Base-by-base conservation (phyloP, 2,888 invertebrate species). In the Oligia fasciuncula region DNA sequence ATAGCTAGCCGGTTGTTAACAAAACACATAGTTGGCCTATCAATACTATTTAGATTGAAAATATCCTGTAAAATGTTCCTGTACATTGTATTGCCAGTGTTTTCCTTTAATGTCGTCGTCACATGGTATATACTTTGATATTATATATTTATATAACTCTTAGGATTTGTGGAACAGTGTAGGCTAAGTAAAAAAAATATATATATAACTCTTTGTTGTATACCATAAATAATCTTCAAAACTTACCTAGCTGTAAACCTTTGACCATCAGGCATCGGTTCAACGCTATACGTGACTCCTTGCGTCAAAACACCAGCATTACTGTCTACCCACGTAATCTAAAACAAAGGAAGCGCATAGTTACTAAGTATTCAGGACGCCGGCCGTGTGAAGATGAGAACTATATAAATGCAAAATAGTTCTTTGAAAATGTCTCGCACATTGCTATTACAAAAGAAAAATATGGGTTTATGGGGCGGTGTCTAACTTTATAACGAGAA, bases 321-420 rank as follows among this genome's bases (percentile, higher is more conserved):
- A 54, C 99, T 98, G 94, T 99, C 99, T 90, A 99, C 98, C 99
- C 99, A 99, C 71, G 99, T 99, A 89, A 99, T 98, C 98, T 98
- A 95, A 54, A 93, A 93, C 88, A 89, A 89, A 86, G 57, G 71
- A 82, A 77, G 43, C 68, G 6, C n/a, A 69, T 35, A 65, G 77
- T 80, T 69, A 87, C 69, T 85, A 85, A 76, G 85, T 80, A 85
- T 87, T 87, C 79, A 81, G 14, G 40, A 46, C 80, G 67, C 77
- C 60, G 63, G 35, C 76, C 84, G 46, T 75, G 65, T 77, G 74
- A 84, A 80, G 68, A 84, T 77, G 87, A 87, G 72, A 87, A 79
- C 85, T 84, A 84, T 85, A 79, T 87, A 87, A 84, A 85, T 87
- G 87, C 84, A 85, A 87, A 87, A 84, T 80, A 85, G 80, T 84